phyloP scores from a whole-genome alignment of 2,113 vertebrate species.

The Salvelinus sp. region DNA sequence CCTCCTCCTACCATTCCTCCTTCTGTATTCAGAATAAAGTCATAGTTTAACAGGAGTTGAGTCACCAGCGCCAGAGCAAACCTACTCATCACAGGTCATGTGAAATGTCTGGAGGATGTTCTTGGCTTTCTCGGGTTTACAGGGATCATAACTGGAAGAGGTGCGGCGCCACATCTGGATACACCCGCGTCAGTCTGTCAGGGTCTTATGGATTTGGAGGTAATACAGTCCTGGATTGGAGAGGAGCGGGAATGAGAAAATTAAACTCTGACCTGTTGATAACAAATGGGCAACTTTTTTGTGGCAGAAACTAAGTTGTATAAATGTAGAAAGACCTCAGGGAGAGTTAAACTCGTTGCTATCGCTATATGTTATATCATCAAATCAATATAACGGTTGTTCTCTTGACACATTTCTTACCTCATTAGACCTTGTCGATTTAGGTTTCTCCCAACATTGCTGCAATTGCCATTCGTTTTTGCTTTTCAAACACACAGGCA shows the following conservation, averaged over 20 bases:
- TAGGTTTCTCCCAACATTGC: not conserved
- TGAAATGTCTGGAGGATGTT: conserved; percentile 20
- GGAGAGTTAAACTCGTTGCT: conserved; percentile 14
- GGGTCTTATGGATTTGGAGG: conserved; percentile 39
- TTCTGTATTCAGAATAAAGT: not conserved
- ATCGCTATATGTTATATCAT: conserved; percentile 15
- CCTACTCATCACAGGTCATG: conserved; percentile 5
- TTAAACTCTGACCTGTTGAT: conserved; percentile 17
- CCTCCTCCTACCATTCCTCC: too few relatives aligned
- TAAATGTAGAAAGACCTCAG: conserved; percentile 36
- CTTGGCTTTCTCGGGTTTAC: conserved; percentile 15
- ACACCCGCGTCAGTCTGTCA: conserved; percentile 26
- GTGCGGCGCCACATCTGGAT: conserved; percentile 49
- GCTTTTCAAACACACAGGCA: conserved; percentile 1
- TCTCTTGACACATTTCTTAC: not conserved
- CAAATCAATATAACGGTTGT: not conserved
- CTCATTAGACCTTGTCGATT: not conserved
- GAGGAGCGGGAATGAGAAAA: conserved; percentile 37
- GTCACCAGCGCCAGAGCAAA: not conserved
- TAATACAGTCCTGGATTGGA: conserved; percentile 36
- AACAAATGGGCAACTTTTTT: conserved; percentile 22
- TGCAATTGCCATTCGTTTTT: not conserved
- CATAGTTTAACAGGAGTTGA: not conserved
- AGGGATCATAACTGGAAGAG: conserved; percentile 25
- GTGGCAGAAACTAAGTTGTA: conserved; percentile 18